Evolutionary conservation across 1,140 invertebrate species (phyloP).

Genomic region (Apis laboriosa): DNA sequence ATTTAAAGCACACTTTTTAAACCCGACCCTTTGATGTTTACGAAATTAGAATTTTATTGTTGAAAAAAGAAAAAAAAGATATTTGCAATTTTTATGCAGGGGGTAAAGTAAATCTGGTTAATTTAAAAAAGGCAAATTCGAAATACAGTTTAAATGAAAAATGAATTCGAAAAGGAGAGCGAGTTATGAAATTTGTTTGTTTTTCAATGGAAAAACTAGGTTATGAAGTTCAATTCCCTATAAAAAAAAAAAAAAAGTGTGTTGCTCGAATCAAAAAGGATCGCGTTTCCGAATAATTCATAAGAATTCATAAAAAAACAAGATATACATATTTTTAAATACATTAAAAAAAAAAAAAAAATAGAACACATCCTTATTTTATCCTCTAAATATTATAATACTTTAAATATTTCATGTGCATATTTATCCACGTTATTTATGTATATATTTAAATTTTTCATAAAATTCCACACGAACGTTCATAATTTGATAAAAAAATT

Average conservation of each 20-base stretch:
- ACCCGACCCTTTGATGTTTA: not conserved
- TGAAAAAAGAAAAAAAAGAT: too few relatives aligned
- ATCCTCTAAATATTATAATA: too few relatives aligned
- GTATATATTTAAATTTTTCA: too few relatives aligned
- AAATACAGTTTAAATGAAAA: not conserved
- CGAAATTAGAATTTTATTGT: not conserved
- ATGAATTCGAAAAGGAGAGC: not conserved
- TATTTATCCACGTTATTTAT: too few relatives aligned
- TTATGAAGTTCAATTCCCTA: not conserved
- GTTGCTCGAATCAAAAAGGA: not conserved
- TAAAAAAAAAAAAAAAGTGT: not conserved
- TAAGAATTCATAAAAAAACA: not conserved
- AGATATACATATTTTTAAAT: not conserved
- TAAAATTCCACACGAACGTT: too few relatives aligned
- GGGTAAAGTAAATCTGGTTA: not conserved
- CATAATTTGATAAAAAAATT: not conserved
- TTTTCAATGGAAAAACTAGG: not conserved
- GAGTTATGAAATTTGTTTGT: too few relatives aligned
- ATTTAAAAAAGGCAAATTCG: not conserved
- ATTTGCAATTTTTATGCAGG: not conserved
- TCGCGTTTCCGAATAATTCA: not conserved
- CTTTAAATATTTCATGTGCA: too few relatives aligned
- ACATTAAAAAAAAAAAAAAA: too few relatives aligned
- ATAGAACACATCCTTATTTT: too few relatives aligned
- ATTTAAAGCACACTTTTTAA: too few relatives aligned